Base-by-base conservation (phyloP, 2,888 invertebrate genomes). In the Timandra comae region DNA sequence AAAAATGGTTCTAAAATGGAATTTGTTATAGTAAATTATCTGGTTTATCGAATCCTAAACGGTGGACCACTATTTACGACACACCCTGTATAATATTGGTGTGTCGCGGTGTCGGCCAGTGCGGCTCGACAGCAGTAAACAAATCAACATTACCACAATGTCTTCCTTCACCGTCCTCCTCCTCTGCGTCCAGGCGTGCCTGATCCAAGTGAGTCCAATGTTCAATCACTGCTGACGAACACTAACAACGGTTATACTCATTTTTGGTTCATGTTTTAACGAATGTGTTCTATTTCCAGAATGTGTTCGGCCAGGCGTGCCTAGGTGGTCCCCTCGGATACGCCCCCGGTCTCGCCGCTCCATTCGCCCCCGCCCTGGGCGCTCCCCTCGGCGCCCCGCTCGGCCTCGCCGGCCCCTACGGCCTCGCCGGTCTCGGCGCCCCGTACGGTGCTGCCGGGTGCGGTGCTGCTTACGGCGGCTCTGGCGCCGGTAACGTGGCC, bases 161-260 rank as follows among this genome's bases (percentile, higher is more conserved):
- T 58, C 52, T 33, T 36, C 47, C 22, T 49, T 56, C 29, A 37
- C 52, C 10, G 43, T 61, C 20, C 13, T 57, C 4, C 21, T 54
- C 4, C 38, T 63, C 27, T 61, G 55, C 52, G 33, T 54, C 26
- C 63, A 62, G 39, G 58, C 51, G 41, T 53, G 54, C 43, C 46
- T 64, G 42, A 36, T 60, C 27, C 57, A 60, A 49, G 62, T 62
- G 40, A 50, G 29, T 34, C 3, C 20, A 20, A 7, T 20, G 3
- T 20, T 20, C n/a, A n/a, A 3, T 6, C 2, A 20, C 2, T n/a
- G 2, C 20, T 20, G n/a, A 20, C 2, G 3, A 2, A 20, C 7
- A 20, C 20, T 6, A n/a, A 2, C 3, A 6, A 20, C 6, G 3
- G n/a, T 20, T 20, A n/a, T 20, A 3, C 20, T 3, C 20, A 2